Evolutionary conservation across 1,140 invertebrate genomes (phyloP).

Genomic region (Neoseiulus cucumeris): DNA sequence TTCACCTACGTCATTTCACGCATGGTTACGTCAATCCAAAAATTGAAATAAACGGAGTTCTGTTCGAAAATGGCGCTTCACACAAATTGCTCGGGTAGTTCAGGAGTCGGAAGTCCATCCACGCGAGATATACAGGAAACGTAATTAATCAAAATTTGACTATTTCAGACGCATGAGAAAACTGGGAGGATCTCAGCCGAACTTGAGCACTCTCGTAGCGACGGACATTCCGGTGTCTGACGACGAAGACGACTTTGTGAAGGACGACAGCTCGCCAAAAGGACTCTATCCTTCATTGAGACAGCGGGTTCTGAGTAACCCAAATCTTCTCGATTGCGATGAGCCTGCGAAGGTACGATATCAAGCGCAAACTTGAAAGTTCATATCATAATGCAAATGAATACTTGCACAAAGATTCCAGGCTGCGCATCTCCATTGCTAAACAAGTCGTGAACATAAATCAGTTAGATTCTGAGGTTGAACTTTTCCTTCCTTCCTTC

Average conservation of each 20-base stretch:
- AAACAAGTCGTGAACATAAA: no score
- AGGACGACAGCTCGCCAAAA: background rate
- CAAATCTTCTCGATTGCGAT: background rate
- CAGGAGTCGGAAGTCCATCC: no score
- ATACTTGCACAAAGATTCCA: no score
- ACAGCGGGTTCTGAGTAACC: background rate
- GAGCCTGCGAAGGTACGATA: background rate
- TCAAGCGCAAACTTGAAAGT: no score
- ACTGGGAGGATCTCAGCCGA: conserved; percentile 4
- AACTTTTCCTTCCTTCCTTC: no score
- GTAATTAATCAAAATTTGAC: no score
- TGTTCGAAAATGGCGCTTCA: no score
- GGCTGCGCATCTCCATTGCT: no score
- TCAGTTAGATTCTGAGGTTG: no score
- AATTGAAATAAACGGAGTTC: background rate
- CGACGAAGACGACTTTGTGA: background rate
- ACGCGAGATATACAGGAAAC: no score
- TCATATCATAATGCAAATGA: no score
- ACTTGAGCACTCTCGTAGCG: background rate
- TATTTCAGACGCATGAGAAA: background rate
- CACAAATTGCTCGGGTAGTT: no score
- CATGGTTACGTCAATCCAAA: background rate
- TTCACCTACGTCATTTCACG: background rate
- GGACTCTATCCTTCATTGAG: conserved; percentile 6
- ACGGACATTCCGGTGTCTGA: background rate